Conservation (phyloP, 2,797 vertebrate genomes). For the Alcedo quadribrachys region DNA sequence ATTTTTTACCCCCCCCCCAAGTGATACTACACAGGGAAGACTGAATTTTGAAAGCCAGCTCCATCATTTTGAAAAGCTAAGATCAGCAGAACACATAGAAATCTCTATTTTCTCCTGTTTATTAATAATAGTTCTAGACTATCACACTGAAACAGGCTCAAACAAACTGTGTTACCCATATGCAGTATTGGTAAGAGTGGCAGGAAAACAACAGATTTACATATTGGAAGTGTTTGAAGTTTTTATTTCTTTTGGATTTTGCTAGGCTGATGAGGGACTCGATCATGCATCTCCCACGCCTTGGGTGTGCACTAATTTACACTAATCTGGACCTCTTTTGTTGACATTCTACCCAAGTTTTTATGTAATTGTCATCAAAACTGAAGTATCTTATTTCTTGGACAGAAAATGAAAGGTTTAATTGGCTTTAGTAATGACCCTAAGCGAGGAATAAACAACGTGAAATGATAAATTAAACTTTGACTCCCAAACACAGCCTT, state of each 20-base stretch:
- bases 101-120: not conserved
- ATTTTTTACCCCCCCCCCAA: too few species aligned
- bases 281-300: not conserved
- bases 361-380: not conserved
- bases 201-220: constrained; percentile 16
- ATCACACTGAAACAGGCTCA: not conserved
- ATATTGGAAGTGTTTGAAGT: not conserved
- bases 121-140: not conserved
- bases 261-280: not conserved
- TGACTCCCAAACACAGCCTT: not conserved
- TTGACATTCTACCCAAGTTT: not conserved
- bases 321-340: not conserved
- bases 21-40: not conserved
- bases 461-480: not conserved
- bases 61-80: not conserved
- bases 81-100: not conserved
- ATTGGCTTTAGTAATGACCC: not conserved
- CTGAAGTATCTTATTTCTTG: not conserved
- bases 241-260: constrained; percentile 10
- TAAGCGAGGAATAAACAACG: not conserved
- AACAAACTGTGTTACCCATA: not conserved
- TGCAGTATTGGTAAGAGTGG: not conserved
- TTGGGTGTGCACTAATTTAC: not conserved
- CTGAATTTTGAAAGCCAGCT: not conserved
- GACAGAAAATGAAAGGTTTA: not conserved